Percentiles rank a stretch among this genome's conserved stretches.
phyloP scores from a whole-genome alignment of 2,888 invertebrate genomes.

The Spisula solida region DNA sequence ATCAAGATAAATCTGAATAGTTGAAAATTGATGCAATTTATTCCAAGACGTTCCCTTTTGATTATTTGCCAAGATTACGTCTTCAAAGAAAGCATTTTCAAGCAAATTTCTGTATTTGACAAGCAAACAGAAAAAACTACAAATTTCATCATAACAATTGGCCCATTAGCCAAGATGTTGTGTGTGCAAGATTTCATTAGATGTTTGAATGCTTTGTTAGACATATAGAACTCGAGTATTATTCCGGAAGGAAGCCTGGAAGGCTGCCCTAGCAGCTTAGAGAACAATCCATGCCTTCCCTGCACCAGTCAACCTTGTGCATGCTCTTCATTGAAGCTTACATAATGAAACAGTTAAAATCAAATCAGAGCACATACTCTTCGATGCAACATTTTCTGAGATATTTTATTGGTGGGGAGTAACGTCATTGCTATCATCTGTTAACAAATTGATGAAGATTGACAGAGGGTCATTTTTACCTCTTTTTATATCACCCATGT shows the following conservation, averaged over 20 bases:
- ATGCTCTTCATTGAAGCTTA: not conserved
- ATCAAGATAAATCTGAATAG: not conserved
- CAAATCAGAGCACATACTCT: not conserved
- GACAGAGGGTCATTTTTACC: conserved; percentile 16
- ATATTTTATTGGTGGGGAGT: not conserved
- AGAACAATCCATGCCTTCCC: not conserved
- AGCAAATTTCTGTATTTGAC: not conserved
- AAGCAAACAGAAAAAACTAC: not conserved
- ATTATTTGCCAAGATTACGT: not conserved
- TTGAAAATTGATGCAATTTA: not conserved
- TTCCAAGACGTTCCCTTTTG: not conserved
- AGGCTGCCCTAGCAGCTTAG: no score
- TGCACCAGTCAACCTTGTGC: not conserved
- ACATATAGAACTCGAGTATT: no score
- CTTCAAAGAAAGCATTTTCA: not conserved
- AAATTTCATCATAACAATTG: no score
- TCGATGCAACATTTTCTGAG: not conserved
- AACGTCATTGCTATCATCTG: not conserved
- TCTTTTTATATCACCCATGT: not conserved
- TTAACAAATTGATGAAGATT: not conserved
- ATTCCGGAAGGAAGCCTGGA: no score
- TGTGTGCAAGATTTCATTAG: no score
- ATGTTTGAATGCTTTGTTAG: no score
- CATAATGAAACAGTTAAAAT: not conserved
- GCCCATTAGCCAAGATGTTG: no score